These are phyloP conservation scores for Zaprionus capensis DNA, from an alignment of 1,140 invertebrate genomes.

Conservation along the genomic window DNA sequence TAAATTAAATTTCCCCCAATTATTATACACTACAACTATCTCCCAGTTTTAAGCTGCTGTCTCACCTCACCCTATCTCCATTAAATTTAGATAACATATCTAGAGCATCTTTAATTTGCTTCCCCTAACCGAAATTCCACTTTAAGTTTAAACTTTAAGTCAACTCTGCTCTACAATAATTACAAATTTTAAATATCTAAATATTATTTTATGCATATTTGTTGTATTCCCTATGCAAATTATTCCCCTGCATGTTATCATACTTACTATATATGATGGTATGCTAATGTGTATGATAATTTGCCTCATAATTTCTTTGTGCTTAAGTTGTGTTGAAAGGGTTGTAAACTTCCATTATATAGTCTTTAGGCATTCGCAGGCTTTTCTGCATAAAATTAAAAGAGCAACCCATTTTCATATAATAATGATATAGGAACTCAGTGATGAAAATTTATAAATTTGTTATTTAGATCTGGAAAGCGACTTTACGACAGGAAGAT, in stretches of 20 bases:
- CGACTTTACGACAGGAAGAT: conserved; percentile 1
- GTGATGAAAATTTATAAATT: not conserved
- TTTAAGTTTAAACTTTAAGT: not conserved
- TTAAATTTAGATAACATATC: not conserved
- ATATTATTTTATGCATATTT: not conserved
- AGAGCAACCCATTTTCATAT: not conserved
- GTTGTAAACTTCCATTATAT: not conserved
- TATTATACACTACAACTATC: too few species aligned
- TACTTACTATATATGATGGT: not conserved
- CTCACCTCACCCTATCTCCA: too few species aligned
- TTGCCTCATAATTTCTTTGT: not conserved
- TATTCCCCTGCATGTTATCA: not conserved
- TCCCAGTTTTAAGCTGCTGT: too few species aligned
- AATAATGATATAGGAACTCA: not conserved
- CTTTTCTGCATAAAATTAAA: not conserved
- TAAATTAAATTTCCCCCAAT: too few species aligned
- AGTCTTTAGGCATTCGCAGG: not conserved
- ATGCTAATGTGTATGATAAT: conserved; percentile 8
- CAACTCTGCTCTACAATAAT: conserved; percentile 1
- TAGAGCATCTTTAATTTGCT: not conserved
- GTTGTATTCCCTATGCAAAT: not conserved
- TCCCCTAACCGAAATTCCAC: not conserved
- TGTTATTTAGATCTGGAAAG: not conserved
- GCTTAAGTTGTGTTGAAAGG: conserved; percentile 6
- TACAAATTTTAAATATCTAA: not conserved